A percentile compares a stretch with the other conserved stretches of the same genome.
phyloP scores from a whole-genome alignment of 2,888 invertebrate genomes.

The Escarpia spicata region DNA sequence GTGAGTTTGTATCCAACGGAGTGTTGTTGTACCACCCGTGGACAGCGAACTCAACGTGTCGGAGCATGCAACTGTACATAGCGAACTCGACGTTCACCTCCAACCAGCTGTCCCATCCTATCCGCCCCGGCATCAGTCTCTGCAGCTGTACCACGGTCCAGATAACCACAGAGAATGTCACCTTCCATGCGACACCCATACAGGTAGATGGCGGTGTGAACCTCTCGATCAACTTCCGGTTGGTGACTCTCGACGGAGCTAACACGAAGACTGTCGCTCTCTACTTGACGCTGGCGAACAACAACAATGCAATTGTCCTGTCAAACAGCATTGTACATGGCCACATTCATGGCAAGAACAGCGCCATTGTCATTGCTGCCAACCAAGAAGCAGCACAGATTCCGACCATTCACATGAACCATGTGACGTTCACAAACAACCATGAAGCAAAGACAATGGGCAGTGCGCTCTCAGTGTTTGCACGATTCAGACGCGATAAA shows the following conservation, averaged over 20 bases:
- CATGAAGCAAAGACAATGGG: not conserved
- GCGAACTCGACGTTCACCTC: not conserved
- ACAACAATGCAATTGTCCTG: not conserved
- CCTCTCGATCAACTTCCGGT: not conserved
- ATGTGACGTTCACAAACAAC: constrained; percentile 22
- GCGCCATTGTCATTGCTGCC: constrained; percentile 13
- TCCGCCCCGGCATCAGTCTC: not conserved
- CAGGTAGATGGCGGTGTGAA: not conserved
- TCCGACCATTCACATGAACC: not conserved
- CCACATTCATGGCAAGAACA: constrained; percentile 18
- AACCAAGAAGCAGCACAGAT: not conserved
- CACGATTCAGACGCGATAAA: not conserved
- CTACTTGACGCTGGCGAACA: constrained; percentile 17
- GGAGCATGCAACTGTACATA: not conserved
- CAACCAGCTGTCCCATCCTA: not conserved
- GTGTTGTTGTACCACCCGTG: constrained; percentile 14
- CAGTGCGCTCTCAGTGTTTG: constrained; percentile 20
- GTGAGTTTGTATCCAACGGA: not conserved
- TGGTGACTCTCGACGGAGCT: constrained; percentile 17
- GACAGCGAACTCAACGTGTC: not conserved
- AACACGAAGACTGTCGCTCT: not conserved
- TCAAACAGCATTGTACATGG: not conserved
- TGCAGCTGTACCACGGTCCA: constrained; percentile 14
- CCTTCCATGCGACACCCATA: not conserved
- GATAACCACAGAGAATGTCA: not conserved